These are phyloP conservation scores for Hippocampus barbouri DNA, from an alignment of 2,113 vertebrate species.

Conservation along the genomic window DNA sequence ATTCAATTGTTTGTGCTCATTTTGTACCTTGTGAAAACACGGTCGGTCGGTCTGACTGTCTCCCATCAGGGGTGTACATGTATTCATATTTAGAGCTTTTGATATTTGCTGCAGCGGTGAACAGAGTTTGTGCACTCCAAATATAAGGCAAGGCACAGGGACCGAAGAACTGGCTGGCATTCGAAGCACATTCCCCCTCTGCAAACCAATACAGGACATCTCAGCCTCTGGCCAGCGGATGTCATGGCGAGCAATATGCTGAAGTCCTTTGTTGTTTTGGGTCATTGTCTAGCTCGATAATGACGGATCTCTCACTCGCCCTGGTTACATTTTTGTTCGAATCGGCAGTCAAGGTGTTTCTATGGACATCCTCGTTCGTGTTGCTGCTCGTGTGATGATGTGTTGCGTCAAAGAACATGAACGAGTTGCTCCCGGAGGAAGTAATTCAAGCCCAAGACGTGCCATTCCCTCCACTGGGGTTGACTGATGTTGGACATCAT, in stretches of 20 bases:
- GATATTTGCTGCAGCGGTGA: background rate
- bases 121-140: background rate
- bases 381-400: background rate
- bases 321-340: background rate
- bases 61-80: background rate
- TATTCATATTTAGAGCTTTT: background rate
- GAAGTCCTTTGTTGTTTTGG: background rate
- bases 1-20: slow-evolving; percentile 42
- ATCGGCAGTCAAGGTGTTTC: background rate
- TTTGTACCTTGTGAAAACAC: slow-evolving; percentile 26
- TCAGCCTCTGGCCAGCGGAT: background rate
- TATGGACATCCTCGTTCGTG: background rate
- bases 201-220: background rate
- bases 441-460: background rate
- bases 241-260: background rate
- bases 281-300: background rate
- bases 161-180: background rate
- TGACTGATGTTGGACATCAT: background rate
- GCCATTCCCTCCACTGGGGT: background rate
- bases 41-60: background rate
- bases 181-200: background rate
- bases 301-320: background rate
- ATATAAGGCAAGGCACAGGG: background rate
- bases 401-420: background rate
- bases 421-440: background rate